Conservation (phyloP, 92 coral and sea anemone genomes). For the Galaxea fascicularis region DNA sequence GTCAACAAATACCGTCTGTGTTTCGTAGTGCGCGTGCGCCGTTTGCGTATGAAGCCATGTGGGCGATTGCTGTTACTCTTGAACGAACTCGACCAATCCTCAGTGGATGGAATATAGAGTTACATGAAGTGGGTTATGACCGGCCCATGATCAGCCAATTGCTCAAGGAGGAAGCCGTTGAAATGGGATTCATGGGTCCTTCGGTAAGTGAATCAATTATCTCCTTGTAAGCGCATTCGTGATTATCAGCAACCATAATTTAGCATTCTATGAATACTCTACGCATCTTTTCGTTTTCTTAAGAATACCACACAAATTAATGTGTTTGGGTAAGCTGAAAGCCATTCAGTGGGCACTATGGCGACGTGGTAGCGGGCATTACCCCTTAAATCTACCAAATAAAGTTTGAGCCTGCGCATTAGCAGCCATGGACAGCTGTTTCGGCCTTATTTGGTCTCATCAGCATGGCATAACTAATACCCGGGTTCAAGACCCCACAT, state of each 20-base stretch:
- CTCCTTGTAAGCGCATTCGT: neutral
- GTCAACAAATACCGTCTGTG: constrained; percentile 33
- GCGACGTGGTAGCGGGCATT: no score
- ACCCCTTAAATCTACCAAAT: no score
- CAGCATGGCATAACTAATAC: no score
- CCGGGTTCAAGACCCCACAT: no score
- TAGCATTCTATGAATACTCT: neutral
- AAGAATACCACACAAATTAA: no score
- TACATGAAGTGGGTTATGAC: constrained; percentile 51
- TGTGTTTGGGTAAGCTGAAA: no score
- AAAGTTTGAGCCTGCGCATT: no score
- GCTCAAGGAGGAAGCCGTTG: constrained; percentile 50
- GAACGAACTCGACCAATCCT: constrained; percentile 68
- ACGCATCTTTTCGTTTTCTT: no score
- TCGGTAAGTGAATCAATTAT: constrained; percentile 41
- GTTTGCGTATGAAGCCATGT: constrained; percentile 90
- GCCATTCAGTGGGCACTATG: no score
- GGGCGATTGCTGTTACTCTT: constrained; percentile 88
- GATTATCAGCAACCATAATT: neutral
- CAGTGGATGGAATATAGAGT: constrained; percentile 24
- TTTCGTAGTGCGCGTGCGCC: constrained; percentile 73
- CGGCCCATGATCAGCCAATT: constrained; percentile 57
- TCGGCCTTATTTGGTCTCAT: no score
- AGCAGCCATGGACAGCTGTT: no score
- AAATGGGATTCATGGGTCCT: constrained; percentile 58